Conservation (phyloP, 2,797 vertebrate species). For the Myripristis murdjan region DNA sequence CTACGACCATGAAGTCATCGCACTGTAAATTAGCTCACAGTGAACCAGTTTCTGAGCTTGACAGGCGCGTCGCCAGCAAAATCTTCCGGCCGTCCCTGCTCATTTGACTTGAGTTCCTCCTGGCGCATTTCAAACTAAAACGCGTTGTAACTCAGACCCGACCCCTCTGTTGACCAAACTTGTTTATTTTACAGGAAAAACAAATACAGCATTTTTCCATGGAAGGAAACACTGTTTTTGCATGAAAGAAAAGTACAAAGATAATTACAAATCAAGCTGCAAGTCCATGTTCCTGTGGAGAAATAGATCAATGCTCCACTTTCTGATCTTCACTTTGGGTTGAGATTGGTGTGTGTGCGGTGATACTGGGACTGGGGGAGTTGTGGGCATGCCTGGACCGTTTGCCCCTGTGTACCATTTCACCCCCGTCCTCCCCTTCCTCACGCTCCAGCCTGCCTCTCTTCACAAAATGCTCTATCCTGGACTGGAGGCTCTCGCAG, state of each 20-base stretch:
- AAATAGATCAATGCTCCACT: constrained; percentile 30
- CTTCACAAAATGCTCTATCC: constrained; percentile 92
- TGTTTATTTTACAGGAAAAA: constrained; percentile 62
- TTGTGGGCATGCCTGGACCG: constrained; percentile 77
- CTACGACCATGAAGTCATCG: neutral
- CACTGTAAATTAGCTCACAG: neutral
- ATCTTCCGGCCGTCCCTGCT: neutral
- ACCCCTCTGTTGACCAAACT: neutral
- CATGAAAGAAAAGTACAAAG: neutral
- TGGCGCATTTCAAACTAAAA: rapidly evolving
- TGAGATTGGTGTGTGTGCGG: constrained; percentile 13
- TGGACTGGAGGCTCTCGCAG: constrained; percentile 93
- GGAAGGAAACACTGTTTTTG: neutral
- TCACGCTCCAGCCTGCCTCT: constrained; percentile 86
- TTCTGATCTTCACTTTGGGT: constrained; percentile 40
- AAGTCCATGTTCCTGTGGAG: constrained; percentile 12
- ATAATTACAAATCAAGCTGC: neutral
- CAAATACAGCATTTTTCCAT: neutral
- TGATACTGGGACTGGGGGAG: constrained; percentile 9
- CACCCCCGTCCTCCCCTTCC: constrained; percentile 78
- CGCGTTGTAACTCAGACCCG: neutral
- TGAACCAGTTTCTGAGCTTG: constrained; percentile 46
- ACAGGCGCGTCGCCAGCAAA: constrained; percentile 27
- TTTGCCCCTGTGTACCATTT: constrained; percentile 82
- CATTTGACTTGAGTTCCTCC: constrained; percentile 54